Percentiles rank a stretch among this genome's conserved stretches.
phyloP scores from a whole-genome alignment of 37 sponge, comb jelly and placozoan species.

The Agelas oroides region DNA sequence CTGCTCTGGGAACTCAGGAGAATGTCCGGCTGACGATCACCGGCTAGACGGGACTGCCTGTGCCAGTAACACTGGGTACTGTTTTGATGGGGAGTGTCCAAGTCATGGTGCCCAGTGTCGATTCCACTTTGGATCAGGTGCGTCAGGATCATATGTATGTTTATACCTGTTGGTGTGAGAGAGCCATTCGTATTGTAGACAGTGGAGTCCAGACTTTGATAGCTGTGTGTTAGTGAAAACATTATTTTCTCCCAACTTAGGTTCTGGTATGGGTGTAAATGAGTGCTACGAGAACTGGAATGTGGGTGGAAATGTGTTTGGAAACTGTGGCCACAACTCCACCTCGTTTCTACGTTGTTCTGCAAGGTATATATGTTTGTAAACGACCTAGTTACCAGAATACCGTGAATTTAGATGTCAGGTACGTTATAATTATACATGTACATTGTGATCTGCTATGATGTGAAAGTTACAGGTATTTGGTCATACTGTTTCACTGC shows the following conservation, averaged over 20 bases:
- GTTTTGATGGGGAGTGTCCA: conserved; percentile 46
- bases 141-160: background rate
- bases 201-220: no score
- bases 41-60: conserved; percentile 44
- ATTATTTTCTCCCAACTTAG: background rate
- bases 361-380: conserved; percentile 14
- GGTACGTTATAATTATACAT: no score
- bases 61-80: conserved; percentile 43
- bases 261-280: background rate
- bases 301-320: conserved; percentile 32
- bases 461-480: no score
- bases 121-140: background rate
- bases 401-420: no score
- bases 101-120: conserved; percentile 34
- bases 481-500: no score
- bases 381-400: no score
- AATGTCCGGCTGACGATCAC: conserved; percentile 55
- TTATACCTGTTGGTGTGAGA: background rate
- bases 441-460: no score
- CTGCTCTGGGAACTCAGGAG: conserved; percentile 46
- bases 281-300: conserved; percentile 37
- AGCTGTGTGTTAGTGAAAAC: background rate
- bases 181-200: no score
- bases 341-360: conserved; percentile 27
- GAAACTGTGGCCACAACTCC: conserved; percentile 52